These are phyloP conservation scores for Muscicapa adusta DNA, from an alignment of 2,113 vertebrate species.

Conservation along the genomic window DNA sequence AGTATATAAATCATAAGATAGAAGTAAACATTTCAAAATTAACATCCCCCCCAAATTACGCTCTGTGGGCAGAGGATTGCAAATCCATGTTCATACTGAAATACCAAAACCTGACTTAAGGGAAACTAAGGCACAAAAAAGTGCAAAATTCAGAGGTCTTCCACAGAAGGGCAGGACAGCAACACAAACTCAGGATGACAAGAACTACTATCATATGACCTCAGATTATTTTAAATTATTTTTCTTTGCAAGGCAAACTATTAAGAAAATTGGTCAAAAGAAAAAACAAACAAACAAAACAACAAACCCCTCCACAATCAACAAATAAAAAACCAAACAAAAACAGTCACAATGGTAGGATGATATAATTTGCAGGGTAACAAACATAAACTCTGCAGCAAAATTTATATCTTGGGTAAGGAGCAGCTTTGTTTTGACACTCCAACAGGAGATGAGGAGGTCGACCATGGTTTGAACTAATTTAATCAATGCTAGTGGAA, in stretches of 20 bases:
- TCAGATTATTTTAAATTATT: background rate
- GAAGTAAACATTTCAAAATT: background rate
- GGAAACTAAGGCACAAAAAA: background rate
- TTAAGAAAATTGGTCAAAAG: background rate
- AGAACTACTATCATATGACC: background rate
- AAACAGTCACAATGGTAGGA: background rate
- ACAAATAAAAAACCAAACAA: background rate
- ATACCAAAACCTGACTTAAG: background rate
- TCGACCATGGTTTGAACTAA: background rate
- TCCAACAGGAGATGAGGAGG: background rate
- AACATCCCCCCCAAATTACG: background rate
- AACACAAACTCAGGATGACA: background rate
- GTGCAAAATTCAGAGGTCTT: background rate
- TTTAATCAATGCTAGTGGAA: background rate
- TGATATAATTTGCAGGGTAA: background rate
- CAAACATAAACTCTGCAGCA: background rate
- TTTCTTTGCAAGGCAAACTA: background rate
- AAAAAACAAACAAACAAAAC: background rate
- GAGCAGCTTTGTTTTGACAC: background rate
- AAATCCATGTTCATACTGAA: background rate
- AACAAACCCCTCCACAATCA: rapidly evolving
- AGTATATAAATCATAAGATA: background rate
- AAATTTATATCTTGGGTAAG: background rate
- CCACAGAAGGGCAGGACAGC: background rate
- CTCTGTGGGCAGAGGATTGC: background rate